Percentiles rank a stretch among this genome's conserved stretches.
phyloP scores from a whole-genome alignment of 2,888 invertebrate species.

The Azorinus chamasolen region DNA sequence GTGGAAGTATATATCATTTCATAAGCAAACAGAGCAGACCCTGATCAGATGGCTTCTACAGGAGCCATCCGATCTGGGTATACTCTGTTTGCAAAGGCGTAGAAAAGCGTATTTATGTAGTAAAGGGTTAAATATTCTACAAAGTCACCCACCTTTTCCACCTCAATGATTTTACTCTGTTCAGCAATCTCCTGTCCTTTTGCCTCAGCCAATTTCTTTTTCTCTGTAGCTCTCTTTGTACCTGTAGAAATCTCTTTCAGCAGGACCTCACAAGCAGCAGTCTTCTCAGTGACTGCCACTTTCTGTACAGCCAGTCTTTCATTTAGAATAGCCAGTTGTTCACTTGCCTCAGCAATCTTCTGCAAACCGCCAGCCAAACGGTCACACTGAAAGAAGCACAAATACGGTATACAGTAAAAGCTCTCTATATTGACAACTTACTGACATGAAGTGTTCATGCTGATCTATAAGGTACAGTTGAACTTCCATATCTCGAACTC shows the following conservation, averaged over 20 bases:
- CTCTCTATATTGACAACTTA: not conserved
- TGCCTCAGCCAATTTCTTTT: constrained; percentile 92
- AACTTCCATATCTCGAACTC: no score
- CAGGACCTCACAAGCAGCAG: constrained; percentile 92
- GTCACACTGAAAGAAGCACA: constrained; percentile 89
- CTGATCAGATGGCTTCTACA: no score
- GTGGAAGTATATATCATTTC: no score
- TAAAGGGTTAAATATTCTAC: no score
- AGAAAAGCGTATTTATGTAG: no score
- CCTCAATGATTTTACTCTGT: constrained; percentile 92
- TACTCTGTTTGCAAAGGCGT: no score
- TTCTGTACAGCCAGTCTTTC: constrained; percentile 93
- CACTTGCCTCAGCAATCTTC: constrained; percentile 96
- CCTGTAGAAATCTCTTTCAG: constrained; percentile 91
- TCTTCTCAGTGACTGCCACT: constrained; percentile 93
- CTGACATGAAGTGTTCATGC: not conserved
- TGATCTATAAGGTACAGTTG: no score
- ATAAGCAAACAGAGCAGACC: no score
- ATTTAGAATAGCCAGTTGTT: constrained; percentile 93
- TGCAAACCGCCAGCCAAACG: constrained; percentile 91
- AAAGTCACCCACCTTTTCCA: constrained; percentile 91
- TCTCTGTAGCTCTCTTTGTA: constrained; percentile 89
- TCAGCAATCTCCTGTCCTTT: constrained; percentile 94
- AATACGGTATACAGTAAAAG: no score
- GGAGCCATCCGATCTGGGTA: no score